phyloP scores from a whole-genome alignment of 2,888 invertebrate genomes.

The Dascillus cervinus region DNA sequence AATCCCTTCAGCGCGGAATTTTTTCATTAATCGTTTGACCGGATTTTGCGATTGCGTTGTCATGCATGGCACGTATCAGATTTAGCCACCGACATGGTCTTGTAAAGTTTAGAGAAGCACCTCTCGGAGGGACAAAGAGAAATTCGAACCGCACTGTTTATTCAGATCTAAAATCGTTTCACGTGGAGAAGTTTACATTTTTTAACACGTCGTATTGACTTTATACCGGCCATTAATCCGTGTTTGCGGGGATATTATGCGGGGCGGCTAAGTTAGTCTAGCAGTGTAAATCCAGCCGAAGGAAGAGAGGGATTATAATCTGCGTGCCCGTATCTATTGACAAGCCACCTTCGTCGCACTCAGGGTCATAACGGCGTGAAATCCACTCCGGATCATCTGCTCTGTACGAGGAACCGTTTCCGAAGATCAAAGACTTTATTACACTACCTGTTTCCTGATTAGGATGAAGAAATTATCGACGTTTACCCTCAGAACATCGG shows the following conservation, averaged over 20 bases:
- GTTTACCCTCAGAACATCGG: slow-evolving; percentile 22
- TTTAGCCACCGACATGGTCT: slow-evolving; percentile 27
- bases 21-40: too few relatives aligned
- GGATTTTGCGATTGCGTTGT: slow-evolving; percentile 25
- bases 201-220: background rate
- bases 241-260: slow-evolving; percentile 17
- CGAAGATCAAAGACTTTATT: slow-evolving; percentile 30
- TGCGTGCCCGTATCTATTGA: slow-evolving; percentile 25
- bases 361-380: slow-evolving; percentile 27
- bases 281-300: slow-evolving; percentile 23
- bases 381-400: slow-evolving; percentile 29
- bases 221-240: slow-evolving; percentile 6
- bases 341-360: slow-evolving; percentile 20
- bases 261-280: slow-evolving; percentile 20
- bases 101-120: slow-evolving; percentile 18
- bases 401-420: slow-evolving; percentile 26
- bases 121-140: slow-evolving; percentile 12
- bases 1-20: slow-evolving; percentile 32
- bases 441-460: slow-evolving; percentile 28
- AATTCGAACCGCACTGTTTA: too few relatives aligned
- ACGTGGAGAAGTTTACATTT: background rate
- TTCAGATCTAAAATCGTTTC: background rate
- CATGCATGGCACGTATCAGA: slow-evolving; percentile 36
- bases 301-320: slow-evolving; percentile 22
- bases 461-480: slow-evolving; percentile 27